phyloP scores from a whole-genome alignment of 2,113 vertebrate genomes.

The Tragelaphus imberbis region DNA sequence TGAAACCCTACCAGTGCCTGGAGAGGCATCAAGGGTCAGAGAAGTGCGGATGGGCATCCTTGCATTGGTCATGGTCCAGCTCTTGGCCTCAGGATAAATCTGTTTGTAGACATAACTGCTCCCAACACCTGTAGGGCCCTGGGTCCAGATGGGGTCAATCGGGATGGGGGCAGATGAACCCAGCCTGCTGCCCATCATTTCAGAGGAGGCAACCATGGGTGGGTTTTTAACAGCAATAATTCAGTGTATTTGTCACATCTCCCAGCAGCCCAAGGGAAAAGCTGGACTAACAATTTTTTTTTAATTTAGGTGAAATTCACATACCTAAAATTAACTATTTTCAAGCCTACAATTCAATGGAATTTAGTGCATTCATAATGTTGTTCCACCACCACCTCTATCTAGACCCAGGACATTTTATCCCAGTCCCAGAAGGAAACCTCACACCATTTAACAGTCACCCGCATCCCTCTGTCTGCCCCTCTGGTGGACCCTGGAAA shows the following conservation, averaged over 20 bases:
- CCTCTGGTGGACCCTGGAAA: not conserved
- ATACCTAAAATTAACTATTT: not conserved
- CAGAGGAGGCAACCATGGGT: not conserved
- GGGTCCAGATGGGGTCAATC: not conserved
- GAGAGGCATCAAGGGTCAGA: not conserved
- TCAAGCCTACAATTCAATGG: not conserved
- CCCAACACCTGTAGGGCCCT: not conserved
- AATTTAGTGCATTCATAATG: not conserved
- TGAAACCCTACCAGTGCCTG: not conserved
- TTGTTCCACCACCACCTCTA: not conserved
- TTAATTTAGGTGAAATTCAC: not conserved
- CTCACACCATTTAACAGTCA: not conserved
- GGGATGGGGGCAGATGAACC: not conserved
- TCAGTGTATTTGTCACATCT: not conserved
- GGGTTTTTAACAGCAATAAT: no score
- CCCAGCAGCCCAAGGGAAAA: not conserved
- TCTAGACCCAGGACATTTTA: not conserved
- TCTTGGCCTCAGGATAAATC: not conserved
- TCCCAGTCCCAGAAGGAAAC: not conserved
- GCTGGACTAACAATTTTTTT: not conserved
- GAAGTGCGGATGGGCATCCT: accelerated
- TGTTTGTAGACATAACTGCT: not conserved
- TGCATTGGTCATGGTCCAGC: not conserved
- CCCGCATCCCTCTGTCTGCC: not conserved
- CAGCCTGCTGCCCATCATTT: not conserved